phyloP scores from a whole-genome alignment of 2,888 invertebrate species.

The Agonopterix arenella region DNA sequence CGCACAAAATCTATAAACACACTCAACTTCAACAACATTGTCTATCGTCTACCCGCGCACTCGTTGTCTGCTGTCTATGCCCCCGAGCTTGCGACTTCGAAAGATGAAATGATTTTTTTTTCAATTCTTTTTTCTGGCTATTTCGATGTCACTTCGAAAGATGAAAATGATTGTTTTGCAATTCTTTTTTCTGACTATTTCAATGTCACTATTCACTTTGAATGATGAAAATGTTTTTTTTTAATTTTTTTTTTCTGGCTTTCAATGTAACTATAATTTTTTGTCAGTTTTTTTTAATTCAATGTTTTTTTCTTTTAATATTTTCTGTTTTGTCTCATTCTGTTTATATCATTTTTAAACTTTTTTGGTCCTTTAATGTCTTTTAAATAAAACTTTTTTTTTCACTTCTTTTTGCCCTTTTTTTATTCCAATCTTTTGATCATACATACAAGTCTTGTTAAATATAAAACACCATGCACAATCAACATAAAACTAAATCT shows the following conservation, averaged over 20 bases:
- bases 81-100: slow-evolving; percentile 1
- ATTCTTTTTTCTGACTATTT: slow-evolving; percentile 12
- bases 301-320: slow-evolving; percentile 3
- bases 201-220: background rate
- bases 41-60: slow-evolving; percentile 2
- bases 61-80: background rate
- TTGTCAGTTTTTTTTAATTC: too few species aligned
- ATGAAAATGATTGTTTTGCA: slow-evolving; percentile 6
- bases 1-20: slow-evolving; percentile 71
- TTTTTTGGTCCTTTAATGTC: slow-evolving; percentile 6
- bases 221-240: slow-evolving; percentile 6
- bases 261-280: background rate
- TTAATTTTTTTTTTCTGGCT: slow-evolving; percentile 15
- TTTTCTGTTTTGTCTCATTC: slow-evolving; percentile 3
- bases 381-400: background rate
- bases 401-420: slow-evolving; percentile 4
- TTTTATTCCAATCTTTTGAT: slow-evolving; percentile 2
- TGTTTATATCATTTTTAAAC: slow-evolving; percentile 8
- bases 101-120: slow-evolving; percentile 13
- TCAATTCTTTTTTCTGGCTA: slow-evolving; percentile 16
- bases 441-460: background rate
- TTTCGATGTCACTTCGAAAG: slow-evolving; percentile 3
- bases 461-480: background rate
- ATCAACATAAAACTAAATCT: background rate
- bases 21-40: slow-evolving; percentile 10